These are phyloP conservation scores for Coelopa pilipes DNA, from an alignment of 2,888 invertebrate species.

Conservation along the genomic window DNA sequence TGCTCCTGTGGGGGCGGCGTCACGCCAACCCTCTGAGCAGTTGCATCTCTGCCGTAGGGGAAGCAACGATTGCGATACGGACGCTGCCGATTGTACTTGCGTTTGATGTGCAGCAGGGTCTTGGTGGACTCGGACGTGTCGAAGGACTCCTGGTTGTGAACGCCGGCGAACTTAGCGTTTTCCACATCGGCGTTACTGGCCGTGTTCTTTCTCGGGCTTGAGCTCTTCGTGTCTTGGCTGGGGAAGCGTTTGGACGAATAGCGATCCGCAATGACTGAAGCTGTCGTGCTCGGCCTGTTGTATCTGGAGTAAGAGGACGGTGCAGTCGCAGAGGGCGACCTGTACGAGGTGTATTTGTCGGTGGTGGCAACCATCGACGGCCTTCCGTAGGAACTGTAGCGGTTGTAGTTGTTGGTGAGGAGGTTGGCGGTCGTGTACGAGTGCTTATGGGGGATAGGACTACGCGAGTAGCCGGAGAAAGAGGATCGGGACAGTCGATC, in stretches of 20 bases:
- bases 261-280: background rate
- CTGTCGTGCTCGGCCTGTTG: background rate
- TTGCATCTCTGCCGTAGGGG: slow-evolving; percentile 53
- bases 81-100: slow-evolving; percentile 38
- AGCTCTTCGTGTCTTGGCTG: background rate
- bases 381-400: slow-evolving; percentile 34
- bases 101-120: slow-evolving; percentile 45
- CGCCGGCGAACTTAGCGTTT: slow-evolving; percentile 62
- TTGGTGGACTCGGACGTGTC: slow-evolving; percentile 46
- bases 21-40: background rate
- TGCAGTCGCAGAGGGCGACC: slow-evolving; percentile 23
- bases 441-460: too few relatives aligned
- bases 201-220: slow-evolving; percentile 9
- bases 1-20: slow-evolving; percentile 52
- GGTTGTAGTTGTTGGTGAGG: slow-evolving; percentile 37
- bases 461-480: too few relatives aligned
- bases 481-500: too few relatives aligned
- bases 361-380: background rate
- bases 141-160: slow-evolving; percentile 55
- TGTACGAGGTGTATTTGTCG: slow-evolving; percentile 26
- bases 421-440: too few relatives aligned
- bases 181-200: slow-evolving; percentile 52
- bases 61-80: slow-evolving; percentile 48
- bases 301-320: background rate
- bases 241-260: background rate